phyloP scores from a whole-genome alignment of 2,113 vertebrate genomes.

The Hydrolagus affinis region DNA sequence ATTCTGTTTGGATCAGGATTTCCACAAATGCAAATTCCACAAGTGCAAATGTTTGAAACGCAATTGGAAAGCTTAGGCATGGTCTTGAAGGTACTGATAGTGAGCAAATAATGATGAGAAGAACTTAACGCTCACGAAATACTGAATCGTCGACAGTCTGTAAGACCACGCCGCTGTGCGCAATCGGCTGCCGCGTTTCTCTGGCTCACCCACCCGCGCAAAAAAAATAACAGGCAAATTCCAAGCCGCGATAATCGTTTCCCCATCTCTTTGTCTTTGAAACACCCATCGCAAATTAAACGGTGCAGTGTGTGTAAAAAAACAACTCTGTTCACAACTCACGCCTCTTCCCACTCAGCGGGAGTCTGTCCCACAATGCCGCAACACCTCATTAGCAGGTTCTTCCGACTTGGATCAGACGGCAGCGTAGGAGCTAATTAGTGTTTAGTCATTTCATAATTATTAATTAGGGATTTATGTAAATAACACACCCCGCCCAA shows the following conservation, averaged over 20 bases:
- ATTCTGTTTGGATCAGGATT: neutral
- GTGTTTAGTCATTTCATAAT: slow-evolving; percentile 7
- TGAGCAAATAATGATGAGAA: too few relatives aligned
- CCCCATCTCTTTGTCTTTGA: neutral
- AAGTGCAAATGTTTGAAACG: neutral
- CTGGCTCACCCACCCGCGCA: too few relatives aligned
- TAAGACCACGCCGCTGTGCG: too few relatives aligned
- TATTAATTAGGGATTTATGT: neutral
- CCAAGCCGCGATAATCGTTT: neutral
- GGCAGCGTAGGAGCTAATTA: slow-evolving; percentile 1
- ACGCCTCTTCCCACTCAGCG: neutral
- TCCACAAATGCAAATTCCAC: neutral
- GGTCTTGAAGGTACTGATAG: too few relatives aligned
- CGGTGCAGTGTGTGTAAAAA: neutral
- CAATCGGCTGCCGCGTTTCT: too few relatives aligned
- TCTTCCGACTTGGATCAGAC: neutral
- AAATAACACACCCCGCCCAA: slow-evolving; percentile 6
- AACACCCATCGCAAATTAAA: neutral
- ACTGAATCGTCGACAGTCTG: too few relatives aligned
- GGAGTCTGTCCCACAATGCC: neutral
- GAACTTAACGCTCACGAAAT: too few relatives aligned
- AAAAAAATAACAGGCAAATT: too few relatives aligned
- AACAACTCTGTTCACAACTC: neutral
- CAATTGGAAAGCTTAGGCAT: neutral
- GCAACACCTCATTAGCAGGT: neutral